Evolutionary conservation across 2,113 vertebrate species (phyloP), one percentile per base, ranked within the genome.

Genomic region (Lates calcarifer): DNA sequence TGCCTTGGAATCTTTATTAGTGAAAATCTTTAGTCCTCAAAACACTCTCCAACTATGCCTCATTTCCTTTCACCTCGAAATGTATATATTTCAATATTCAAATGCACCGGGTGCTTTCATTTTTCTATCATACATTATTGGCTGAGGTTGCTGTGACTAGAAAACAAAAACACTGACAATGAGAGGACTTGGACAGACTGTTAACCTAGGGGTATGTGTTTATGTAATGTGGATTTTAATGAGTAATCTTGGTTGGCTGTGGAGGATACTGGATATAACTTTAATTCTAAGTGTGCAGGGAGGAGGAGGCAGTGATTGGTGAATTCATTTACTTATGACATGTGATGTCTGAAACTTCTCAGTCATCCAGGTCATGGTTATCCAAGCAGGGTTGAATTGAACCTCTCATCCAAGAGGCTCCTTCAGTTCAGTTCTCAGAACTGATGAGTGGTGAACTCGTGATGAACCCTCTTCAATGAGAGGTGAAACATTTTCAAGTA

Each of bases 21-120:
- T 58, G 26, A 53, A 6, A 45, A 47, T 51, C 20, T 45, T 77
- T 72, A 61, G 61, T 74, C 14, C 51, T 39, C 3, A 11, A 67
- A 58, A 82, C 37, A 28, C 11, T 26, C n/a, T 55, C 10, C 26
- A 62, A 45, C 47, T 35, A 9, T 14, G 28, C 3, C 13, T 7
- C 1, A 29, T 28, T 63, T 53, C 18, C 24, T 41, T 56, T 4
- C 60, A 39, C 26, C 41, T 31, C 24, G 1, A 49, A 49, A 57
- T 49, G 8, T 62, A 18, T 12, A 1, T 62, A 39, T 9, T 51
- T 69, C 2, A 22, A 13, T 24, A 63, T 6, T 24, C 5, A 70
- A 7, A 55, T 68, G 31, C 35, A 39, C 61, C 28, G 12, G 47
- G 22, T n/a, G 47, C 47, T 9, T 51, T 51, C 18, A 51, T 51